Evolutionary conservation across 1,140 invertebrate species (phyloP).

Genomic region (Holcopasites calliopsidis): DNA sequence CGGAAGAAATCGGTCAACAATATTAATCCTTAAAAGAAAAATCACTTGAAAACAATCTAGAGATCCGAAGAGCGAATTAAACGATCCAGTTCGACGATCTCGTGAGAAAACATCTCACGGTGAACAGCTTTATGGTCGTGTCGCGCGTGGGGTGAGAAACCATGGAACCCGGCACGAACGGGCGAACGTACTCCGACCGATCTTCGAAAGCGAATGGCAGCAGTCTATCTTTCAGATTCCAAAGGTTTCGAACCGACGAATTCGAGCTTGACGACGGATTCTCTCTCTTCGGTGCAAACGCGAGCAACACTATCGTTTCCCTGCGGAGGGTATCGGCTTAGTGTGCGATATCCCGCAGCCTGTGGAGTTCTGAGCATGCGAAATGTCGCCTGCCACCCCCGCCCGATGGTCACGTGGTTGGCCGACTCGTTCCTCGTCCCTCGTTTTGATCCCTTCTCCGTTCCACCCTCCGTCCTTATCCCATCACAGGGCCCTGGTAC

Average conservation of each 20-base stretch:
- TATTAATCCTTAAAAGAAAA: neutral
- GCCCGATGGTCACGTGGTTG: constrained; percentile 75
- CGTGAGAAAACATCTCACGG: constrained; percentile 14
- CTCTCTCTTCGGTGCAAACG: constrained; percentile 3
- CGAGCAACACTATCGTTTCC: constrained; percentile 42
- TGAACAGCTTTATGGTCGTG: neutral
- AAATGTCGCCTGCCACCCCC: constrained; percentile 77
- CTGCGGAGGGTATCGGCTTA: constrained; percentile 38
- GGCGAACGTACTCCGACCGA: neutral
- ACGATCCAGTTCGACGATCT: neutral
- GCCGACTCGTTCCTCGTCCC: constrained; percentile 17
- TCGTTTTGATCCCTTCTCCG: neutral
- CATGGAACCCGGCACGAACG: neutral
- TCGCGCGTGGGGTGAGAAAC: constrained; percentile 24
- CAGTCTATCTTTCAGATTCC: constrained; percentile 10
- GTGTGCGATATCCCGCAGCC: constrained; percentile 67
- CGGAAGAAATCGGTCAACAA: neutral
- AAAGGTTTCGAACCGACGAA: constrained; percentile 1
- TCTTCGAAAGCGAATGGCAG: neutral
- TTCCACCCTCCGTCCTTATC: constrained; percentile 6
- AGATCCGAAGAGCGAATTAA: neutral
- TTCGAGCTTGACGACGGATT: neutral
- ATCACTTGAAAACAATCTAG: neutral
- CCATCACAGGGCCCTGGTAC: neutral
- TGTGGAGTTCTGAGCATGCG: constrained; percentile 77